Evolutionary conservation across 2,888 invertebrate genomes (phyloP).

Genomic region (Galerucella calmariensis): DNA sequence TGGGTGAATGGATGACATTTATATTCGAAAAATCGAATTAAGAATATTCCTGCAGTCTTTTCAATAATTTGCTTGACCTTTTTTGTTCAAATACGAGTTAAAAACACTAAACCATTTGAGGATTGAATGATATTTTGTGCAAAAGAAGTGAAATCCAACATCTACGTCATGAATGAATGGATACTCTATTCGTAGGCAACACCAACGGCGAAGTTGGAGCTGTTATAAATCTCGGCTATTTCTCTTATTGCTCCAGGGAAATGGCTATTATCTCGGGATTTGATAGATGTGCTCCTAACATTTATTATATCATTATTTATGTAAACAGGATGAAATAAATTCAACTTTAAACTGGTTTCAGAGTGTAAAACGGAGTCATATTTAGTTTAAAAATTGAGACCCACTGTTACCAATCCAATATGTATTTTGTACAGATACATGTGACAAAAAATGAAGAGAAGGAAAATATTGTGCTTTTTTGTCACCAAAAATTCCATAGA

Average conservation of each 20-base stretch:
- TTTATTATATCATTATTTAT: constrained; percentile 16
- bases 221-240: constrained; percentile 1
- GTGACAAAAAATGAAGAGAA: background rate
- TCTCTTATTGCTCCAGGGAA: constrained; percentile 14
- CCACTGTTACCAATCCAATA: no score
- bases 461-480: no score
- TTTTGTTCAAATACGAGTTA: no score
- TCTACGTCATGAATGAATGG: background rate
- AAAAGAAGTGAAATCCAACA: background rate
- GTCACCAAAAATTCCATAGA: no score
- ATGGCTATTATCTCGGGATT: no score
- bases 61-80: no score
- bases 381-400: no score
- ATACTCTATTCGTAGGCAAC: background rate
- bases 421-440: background rate
- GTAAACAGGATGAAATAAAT: background rate
- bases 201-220: constrained; percentile 7
- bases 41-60: no score
- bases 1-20: no score
- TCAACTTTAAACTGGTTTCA: background rate
- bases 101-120: no score
- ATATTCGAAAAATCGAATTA: no score
- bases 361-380: no score
- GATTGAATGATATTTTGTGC: background rate
- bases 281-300: constrained; percentile 1